These are phyloP conservation scores for Melanogrammus aeglefinus DNA, from an alignment of 2,797 vertebrate genomes.

Conservation along the genomic window DNA sequence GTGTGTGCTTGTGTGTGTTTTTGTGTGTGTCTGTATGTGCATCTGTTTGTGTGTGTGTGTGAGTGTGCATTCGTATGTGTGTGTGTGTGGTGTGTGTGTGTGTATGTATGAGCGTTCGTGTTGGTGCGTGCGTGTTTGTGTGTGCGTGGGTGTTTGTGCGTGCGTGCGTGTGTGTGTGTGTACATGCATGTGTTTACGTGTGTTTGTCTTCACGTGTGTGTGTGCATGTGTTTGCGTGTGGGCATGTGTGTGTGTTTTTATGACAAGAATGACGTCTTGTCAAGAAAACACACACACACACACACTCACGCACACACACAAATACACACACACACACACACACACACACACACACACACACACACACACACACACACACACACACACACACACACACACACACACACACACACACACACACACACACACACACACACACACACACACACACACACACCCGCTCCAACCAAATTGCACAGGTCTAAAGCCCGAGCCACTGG, in stretches of 20 bases:
- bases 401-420: conserved; percentile 3
- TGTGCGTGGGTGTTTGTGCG: no score
- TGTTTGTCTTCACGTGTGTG: no score
- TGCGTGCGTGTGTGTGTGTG: no score
- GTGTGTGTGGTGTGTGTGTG: no score
- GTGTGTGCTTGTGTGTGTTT: neutral
- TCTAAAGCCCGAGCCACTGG: conserved; percentile 17
- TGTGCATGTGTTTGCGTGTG: no score
- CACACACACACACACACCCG: conserved; percentile 4
- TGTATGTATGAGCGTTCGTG: no score
- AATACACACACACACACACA: conserved; percentile 7
- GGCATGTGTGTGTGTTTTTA: neutral
- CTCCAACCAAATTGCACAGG: conserved; percentile 33
- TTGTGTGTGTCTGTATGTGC: no score
- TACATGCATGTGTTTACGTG: no score
- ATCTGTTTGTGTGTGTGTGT: no score
- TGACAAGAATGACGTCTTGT: neutral
- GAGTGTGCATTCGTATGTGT: no score
- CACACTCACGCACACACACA: neutral
- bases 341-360: neutral
- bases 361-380: neutral
- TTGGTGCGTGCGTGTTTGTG: no score
- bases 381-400: conserved; percentile 1
- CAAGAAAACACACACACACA: neutral
- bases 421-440: neutral